Evolutionary conservation across 92 coral and sea anemone species (phyloP).

Genomic region (Palythoa grandiflora): DNA sequence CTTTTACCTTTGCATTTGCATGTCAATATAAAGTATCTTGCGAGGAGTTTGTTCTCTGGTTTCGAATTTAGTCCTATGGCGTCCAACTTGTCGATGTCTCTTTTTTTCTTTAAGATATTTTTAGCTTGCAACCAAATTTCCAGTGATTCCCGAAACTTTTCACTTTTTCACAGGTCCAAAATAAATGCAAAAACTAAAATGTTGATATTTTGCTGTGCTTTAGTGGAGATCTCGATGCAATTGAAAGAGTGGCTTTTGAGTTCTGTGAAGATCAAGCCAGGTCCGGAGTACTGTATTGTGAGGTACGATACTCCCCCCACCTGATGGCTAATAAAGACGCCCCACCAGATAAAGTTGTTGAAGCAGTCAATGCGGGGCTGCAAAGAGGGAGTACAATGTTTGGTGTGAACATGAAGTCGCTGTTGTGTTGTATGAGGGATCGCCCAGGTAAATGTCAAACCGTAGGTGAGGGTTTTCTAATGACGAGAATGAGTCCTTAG

Average conservation of each 20-base stretch:
- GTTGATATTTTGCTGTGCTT: not conserved
- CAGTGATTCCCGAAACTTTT: too few species aligned
- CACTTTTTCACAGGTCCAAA: too few species aligned
- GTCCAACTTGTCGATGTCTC: too few species aligned
- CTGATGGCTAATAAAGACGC: slow-evolving; percentile 60
- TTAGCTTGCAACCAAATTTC: too few species aligned
- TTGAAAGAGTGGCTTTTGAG: slow-evolving; percentile 93
- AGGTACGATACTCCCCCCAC: slow-evolving; percentile 89
- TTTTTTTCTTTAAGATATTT: too few species aligned
- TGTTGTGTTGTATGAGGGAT: not conserved
- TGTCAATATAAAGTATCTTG: too few species aligned
- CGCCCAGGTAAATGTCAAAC: not conserved
- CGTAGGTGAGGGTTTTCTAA: not conserved
- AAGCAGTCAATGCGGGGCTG: slow-evolving; percentile 82
- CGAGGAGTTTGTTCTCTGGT: too few species aligned
- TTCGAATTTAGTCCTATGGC: too few species aligned
- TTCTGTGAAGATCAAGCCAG: slow-evolving; percentile 91
- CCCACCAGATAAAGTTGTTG: slow-evolving; percentile 77
- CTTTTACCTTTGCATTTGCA: too few species aligned
- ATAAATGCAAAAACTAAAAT: too few species aligned
- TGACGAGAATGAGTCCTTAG: not conserved
- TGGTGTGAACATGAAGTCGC: slow-evolving; percentile 57
- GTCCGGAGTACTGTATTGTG: slow-evolving; percentile 86
- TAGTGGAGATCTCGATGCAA: slow-evolving; percentile 85
- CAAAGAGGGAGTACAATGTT: slow-evolving; percentile 77